Conservation (phyloP, 2,888 invertebrate species). For the Clusia tigrina region DNA sequence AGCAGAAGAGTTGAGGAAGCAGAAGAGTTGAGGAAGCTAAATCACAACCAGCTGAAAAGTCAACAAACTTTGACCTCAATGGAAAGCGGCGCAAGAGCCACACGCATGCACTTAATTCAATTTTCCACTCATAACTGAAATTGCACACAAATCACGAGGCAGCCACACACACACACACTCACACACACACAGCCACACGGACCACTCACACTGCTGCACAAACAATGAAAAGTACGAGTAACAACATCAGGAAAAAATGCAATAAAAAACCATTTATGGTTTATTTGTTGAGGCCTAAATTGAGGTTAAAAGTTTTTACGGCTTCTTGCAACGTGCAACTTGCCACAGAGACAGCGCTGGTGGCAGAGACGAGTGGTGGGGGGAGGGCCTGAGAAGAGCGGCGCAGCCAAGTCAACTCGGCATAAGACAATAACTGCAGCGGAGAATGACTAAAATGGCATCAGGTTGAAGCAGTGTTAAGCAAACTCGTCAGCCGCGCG, state of each 20-base stretch:
- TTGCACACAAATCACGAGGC: neutral
- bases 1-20: neutral
- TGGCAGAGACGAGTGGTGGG: too few relatives aligned
- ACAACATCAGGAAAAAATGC: conserved; percentile 16
- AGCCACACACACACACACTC: neutral
- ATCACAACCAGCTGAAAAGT: conserved; percentile 19
- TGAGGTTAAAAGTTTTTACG: conserved; percentile 44
- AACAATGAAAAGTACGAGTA: neutral
- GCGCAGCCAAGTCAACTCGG: neutral
- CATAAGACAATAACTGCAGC: neutral
- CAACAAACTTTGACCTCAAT: conserved; percentile 37
- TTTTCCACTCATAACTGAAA: conserved; percentile 11
- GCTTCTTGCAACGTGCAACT: conserved; percentile 32
- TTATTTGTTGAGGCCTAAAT: conserved; percentile 40
- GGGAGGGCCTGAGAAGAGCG: too few relatives aligned
- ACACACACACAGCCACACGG: neutral
- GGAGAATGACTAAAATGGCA: neutral
- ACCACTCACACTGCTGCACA: neutral
- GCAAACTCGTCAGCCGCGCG: neutral
- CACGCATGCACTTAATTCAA: conserved; percentile 26
- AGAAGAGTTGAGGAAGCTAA: neutral
- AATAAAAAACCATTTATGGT: conserved; percentile 38
- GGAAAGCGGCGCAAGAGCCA: conserved; percentile 14
- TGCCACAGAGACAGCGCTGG: conserved; percentile 2
- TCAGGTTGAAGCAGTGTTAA: conserved; percentile 17